These are phyloP conservation scores for Drosophila tristis DNA, from an alignment of 1,140 invertebrate species.

Conservation along the genomic window DNA sequence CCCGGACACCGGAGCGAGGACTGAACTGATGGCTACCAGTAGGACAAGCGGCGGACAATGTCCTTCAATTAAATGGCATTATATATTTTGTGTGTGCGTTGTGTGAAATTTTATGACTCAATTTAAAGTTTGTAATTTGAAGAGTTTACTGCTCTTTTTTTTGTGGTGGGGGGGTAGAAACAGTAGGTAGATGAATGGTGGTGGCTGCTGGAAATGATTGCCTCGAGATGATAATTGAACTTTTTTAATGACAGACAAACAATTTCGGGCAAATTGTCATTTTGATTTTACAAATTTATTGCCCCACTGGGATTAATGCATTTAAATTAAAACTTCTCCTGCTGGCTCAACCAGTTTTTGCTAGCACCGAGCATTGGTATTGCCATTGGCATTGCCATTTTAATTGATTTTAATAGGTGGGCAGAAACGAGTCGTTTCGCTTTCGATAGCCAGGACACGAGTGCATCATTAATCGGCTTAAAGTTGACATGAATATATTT, in stretches of 20 bases:
- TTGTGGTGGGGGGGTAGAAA: too few species aligned
- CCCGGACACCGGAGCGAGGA: neutral
- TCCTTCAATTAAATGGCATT: constrained; percentile 32
- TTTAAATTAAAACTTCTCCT: constrained; percentile 48
- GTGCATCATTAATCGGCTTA: constrained; percentile 70
- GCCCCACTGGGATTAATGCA: constrained; percentile 54
- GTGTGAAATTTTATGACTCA: constrained; percentile 42
- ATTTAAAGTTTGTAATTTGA: constrained; percentile 50
- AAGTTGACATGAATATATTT: constrained; percentile 68
- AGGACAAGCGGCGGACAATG: too few species aligned
- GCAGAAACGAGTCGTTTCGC: constrained; percentile 32
- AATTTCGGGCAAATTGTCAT: constrained; percentile 41
- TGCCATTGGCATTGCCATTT: constrained; percentile 29
- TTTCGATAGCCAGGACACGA: constrained; percentile 18
- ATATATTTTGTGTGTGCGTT: constrained; percentile 18
- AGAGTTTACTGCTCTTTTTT: constrained; percentile 22
- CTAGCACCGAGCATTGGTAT: constrained; percentile 2
- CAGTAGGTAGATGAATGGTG: neutral
- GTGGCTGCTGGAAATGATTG: constrained; percentile 8
- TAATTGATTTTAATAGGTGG: constrained; percentile 74
- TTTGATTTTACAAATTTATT: constrained; percentile 67
- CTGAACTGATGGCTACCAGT: too few species aligned
- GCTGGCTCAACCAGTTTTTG: constrained; percentile 1
- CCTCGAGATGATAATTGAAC: constrained; percentile 42
- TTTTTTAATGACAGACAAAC: constrained; percentile 43